phyloP scores from a whole-genome alignment of 2,797 vertebrate species.

The Limosa lapponica region DNA sequence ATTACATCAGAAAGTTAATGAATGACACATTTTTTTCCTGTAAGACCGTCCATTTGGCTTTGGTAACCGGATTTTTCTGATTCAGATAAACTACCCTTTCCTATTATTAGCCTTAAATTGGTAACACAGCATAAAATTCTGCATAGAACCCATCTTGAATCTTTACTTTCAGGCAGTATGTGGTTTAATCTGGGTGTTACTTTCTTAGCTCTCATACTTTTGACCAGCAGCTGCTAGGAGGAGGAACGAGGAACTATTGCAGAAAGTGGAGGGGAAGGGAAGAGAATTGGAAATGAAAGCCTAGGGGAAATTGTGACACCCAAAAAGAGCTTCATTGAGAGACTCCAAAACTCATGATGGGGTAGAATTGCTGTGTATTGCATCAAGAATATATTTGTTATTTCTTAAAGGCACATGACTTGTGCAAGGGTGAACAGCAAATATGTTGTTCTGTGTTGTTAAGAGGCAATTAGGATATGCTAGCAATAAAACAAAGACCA shows the following conservation, averaged over 20 bases:
- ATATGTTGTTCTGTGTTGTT: not conserved
- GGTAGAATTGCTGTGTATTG: not conserved
- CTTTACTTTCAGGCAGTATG: not conserved
- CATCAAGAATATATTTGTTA: not conserved
- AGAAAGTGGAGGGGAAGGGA: not conserved
- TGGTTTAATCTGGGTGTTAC: not conserved
- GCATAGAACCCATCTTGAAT: not conserved
- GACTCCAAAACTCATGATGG: not conserved
- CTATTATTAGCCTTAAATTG: not conserved
- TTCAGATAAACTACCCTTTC: not conserved
- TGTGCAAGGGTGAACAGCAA: not conserved
- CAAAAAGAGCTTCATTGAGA: not conserved
- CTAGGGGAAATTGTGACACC: not conserved
- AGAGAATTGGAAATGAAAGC: not conserved
- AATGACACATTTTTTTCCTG: not conserved
- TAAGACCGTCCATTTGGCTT: not conserved
- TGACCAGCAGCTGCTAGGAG: not conserved
- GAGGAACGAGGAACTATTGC: not conserved
- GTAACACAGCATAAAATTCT: not conserved
- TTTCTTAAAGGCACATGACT: not conserved
- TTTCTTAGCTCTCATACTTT: not conserved
- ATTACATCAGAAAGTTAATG: not conserved
- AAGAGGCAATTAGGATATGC: not conserved
- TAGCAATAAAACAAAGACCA: not conserved
- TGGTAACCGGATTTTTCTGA: not conserved